These are phyloP conservation scores for Sebastes elongatus DNA, from an alignment of 2,797 vertebrate genomes.

Conservation along the genomic window DNA sequence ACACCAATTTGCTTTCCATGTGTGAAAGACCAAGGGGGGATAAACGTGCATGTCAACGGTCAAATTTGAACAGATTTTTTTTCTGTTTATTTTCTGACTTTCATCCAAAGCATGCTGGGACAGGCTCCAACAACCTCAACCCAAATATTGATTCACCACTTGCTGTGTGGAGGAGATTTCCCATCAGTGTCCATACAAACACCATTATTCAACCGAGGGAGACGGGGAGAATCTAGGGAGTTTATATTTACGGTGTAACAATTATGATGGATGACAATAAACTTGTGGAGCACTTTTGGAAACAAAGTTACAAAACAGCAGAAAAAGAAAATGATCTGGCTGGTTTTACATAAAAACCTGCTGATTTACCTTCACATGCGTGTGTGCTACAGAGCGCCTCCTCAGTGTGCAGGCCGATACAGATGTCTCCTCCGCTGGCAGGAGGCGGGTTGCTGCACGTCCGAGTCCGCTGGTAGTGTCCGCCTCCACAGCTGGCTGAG, in stretches of 20 bases:
- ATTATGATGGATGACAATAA: background rate
- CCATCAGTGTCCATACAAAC: slow-evolving; percentile 32
- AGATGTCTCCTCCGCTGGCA: slow-evolving; percentile 91
- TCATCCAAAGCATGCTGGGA: background rate
- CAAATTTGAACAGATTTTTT: background rate
- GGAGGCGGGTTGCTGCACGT: slow-evolving; percentile 90
- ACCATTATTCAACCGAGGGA: slow-evolving; percentile 11
- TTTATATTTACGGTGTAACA: background rate
- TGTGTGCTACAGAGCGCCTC: slow-evolving; percentile 95
- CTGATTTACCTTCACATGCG: slow-evolving; percentile 85
- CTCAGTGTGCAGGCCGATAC: slow-evolving; percentile 94
- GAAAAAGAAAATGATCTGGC: background rate
- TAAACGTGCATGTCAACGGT: background rate
- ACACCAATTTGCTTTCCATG: slow-evolving; percentile 6
- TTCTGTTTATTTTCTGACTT: background rate
- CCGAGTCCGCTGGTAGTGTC: slow-evolving; percentile 92
- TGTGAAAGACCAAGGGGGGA: background rate
- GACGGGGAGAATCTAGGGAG: background rate
- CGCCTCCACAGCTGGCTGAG: slow-evolving; percentile 90
- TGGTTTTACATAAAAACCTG: background rate
- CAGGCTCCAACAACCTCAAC: slow-evolving; percentile 1
- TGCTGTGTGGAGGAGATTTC: slow-evolving; percentile 34
- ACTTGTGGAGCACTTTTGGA: background rate
- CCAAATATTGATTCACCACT: slow-evolving; percentile 49
- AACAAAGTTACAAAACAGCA: background rate